Percentiles rank a stretch among this genome's conserved stretches.
Evolutionary conservation across 2,113 vertebrate species (phyloP).

Genomic region (Rhombomys opimus): DNA sequence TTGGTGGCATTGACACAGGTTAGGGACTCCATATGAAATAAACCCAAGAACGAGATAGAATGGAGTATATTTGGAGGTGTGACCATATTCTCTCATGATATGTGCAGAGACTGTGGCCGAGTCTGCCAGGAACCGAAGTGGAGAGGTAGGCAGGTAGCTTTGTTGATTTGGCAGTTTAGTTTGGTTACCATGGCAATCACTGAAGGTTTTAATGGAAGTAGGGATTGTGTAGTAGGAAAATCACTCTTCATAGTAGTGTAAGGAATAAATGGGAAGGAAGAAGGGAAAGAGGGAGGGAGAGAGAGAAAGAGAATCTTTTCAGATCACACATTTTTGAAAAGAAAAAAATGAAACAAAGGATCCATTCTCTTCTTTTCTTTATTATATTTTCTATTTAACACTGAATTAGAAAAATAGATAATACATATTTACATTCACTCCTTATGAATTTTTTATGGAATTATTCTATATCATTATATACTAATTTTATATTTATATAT

Average conservation of each 20-base stretch:
- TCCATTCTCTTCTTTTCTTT: neutral
- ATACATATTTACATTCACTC: neutral
- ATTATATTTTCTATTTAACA: neutral
- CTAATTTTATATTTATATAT: neutral
- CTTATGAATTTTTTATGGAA: neutral
- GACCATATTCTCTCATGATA: no score
- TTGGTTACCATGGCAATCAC: neutral
- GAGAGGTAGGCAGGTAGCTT: neutral
- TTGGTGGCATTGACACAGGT: neutral
- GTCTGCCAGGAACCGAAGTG: neutral
- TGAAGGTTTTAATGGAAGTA: neutral
- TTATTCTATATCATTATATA: neutral
- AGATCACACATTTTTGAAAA: neutral
- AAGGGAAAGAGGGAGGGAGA: neutral
- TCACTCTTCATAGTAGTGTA: neutral
- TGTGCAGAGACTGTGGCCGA: neutral
- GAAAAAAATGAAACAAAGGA: neutral
- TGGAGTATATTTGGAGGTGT: fast-evolving
- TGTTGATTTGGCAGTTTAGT: neutral
- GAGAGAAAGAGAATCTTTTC: neutral
- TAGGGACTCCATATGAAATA: neutral
- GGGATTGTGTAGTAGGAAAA: neutral
- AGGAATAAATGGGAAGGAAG: neutral
- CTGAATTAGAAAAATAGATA: neutral
- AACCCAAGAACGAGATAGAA: neutral